Percentiles rank a stretch among this genome's conserved stretches.
Evolutionary conservation across 1,140 invertebrate species (phyloP).

Genomic region (Aplysia californica): DNA sequence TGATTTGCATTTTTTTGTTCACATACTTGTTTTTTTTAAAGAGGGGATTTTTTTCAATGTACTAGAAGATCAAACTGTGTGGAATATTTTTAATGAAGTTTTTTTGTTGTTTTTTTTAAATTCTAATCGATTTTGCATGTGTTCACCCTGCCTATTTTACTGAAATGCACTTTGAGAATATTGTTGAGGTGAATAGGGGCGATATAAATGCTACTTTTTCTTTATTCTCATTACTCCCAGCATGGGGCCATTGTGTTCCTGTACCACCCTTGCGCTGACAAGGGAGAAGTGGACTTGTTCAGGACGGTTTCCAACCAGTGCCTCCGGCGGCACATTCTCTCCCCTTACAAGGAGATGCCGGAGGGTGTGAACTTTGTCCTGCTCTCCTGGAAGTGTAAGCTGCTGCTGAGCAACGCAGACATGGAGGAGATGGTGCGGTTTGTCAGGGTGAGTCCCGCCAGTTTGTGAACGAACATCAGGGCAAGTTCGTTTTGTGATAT

Average conservation of each 20-base stretch:
- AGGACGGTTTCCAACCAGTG: conserved; percentile 77
- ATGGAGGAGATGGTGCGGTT: conserved; percentile 15
- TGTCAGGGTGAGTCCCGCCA: conserved; percentile 36
- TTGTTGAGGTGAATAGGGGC: no score
- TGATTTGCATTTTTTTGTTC: no score
- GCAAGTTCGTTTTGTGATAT: neutral
- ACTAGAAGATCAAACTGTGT: no score
- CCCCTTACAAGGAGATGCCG: conserved; percentile 72
- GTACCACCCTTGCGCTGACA: conserved; percentile 88
- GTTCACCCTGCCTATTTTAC: no score
- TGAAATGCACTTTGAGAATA: no score
- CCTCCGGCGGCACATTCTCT: conserved; percentile 83
- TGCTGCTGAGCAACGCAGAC: conserved; percentile 33
- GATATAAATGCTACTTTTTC: no score
- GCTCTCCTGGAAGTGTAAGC: conserved; percentile 41
- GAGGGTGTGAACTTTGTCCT: conserved; percentile 37
- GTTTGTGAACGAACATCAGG: conserved; percentile 7
- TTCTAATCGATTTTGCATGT: no score
- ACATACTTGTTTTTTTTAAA: no score
- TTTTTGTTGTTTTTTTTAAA: no score
- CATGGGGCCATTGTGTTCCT: conserved; percentile 87
- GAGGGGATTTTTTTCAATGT: no score
- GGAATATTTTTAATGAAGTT: no score
- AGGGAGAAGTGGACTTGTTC: conserved; percentile 73
- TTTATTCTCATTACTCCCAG: no score